Base-by-base conservation (phyloP, 2,888 invertebrate genomes). In the Halictus ligatus region DNA sequence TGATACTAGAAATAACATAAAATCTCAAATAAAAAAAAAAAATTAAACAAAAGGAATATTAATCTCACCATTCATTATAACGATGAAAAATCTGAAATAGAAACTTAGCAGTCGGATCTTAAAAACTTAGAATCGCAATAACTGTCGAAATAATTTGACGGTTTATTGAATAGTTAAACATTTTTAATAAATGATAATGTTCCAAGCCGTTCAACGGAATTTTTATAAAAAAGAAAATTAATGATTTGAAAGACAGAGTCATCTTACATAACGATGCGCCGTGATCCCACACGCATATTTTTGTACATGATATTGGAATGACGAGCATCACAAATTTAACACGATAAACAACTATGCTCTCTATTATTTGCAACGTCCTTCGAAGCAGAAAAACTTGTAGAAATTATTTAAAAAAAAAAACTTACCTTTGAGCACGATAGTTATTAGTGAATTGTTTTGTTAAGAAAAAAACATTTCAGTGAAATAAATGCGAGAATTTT, bases 261-360 rank as follows among this genome's bases (percentile, higher is more conserved):
- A 10, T 58, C 75, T 85, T 85, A 85, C 46, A 64, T 85, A 85
- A 85, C 60, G n/a, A 75, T n/a, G 43, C 76, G 74, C 35, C 40
- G 73, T 58, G 73, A 43, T 64, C 75, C 43, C 72, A 60, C 77
- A 72, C 76, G 69, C 58, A 75, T 85, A 84, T 85, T 84, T 84
- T 84, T 73, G 84, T 84, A 71, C 84, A 75, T 69, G 73, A 85
- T 81, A 85, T 79, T 50, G 25, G 72, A 76, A 76, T 84, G 80
- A 85, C 77, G 80, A 77, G 43, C 40, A 58, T 58, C 80, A 75
- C 80, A 77, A 85, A 84, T 85, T 76, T 85, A 84, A 85, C 84
- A 75, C 60, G 75, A 73, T 82, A 84, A 84, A 83, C 73, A 83
- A 78, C 46, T 21, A 48, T n/a, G 54, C 40, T 78, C 78, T 67